Conservation (phyloP, 1,140 invertebrate genomes). For the Heliothis virescens region DNA sequence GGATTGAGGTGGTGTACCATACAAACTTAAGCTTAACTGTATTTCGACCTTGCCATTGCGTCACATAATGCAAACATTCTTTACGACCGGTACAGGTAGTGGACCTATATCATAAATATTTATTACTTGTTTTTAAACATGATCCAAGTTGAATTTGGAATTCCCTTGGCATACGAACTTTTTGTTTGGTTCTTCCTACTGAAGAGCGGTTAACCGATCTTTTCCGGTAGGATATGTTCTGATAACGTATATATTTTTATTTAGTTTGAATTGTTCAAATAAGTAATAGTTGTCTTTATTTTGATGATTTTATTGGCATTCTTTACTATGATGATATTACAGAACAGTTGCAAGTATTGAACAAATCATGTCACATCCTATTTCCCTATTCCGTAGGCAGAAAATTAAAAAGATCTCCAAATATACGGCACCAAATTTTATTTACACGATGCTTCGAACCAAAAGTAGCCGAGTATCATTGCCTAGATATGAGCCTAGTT, state of each 20-base stretch:
- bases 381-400: no score
- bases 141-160: slow-evolving; percentile 6
- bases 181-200: background rate
- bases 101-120: slow-evolving; percentile 34
- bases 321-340: no score
- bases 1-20: no score
- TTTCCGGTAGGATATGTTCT: background rate
- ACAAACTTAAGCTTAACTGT: no score
- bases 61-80: slow-evolving; percentile 32
- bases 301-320: no score
- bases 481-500: slow-evolving; percentile 2
- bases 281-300: no score
- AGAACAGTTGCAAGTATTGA: no score
- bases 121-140: slow-evolving; percentile 27
- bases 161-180: background rate
- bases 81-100: slow-evolving; percentile 13
- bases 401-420: background rate
- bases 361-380: no score
- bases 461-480: background rate
- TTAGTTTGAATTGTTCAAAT: no score
- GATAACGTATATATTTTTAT: background rate
- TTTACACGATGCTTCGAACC: slow-evolving; percentile 15
- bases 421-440: background rate
- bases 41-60: no score
- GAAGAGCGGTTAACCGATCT: background rate